Percentiles rank a stretch among this genome's conserved stretches.
These are phyloP conservation scores for Parasteatoda lunata DNA, from an alignment of 2,888 invertebrate species.

Conservation along the genomic window DNA sequence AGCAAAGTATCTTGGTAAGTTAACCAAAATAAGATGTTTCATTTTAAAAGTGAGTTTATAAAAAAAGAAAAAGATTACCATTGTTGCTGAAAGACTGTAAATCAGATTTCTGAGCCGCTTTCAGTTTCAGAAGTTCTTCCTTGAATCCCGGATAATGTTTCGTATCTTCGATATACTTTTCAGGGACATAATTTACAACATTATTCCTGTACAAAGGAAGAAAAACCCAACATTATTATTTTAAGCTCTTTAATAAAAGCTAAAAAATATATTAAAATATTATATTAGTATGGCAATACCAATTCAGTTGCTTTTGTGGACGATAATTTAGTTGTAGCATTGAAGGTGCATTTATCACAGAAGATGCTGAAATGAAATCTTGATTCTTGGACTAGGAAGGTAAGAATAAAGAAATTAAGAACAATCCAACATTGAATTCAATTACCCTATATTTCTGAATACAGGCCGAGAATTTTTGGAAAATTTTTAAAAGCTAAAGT, in stretches of 20 bases:
- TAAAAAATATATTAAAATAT: not conserved
- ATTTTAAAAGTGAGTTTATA: not conserved
- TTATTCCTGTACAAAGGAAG: constrained; percentile 22
- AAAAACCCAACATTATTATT: not conserved
- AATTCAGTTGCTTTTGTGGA: constrained; percentile 25
- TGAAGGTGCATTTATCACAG: constrained; percentile 28
- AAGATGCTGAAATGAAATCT: not conserved
- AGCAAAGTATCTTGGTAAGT: not conserved
- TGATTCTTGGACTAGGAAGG: not conserved
- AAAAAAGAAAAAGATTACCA: not conserved
- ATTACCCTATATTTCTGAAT: no score
- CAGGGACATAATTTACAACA: constrained; percentile 17
- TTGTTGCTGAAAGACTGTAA: not conserved
- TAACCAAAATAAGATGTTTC: not conserved
- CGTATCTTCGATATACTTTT: not conserved
- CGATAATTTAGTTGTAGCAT: constrained; percentile 45
- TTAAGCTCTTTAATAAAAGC: not conserved
- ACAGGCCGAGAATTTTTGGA: no score
- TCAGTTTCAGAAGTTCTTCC: constrained; percentile 10
- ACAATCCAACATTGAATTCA: not conserved
- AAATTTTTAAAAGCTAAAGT: no score
- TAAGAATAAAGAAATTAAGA: not conserved
- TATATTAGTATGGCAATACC: constrained; percentile 14
- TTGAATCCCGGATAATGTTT: constrained; percentile 11
- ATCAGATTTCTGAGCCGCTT: not conserved